Evolutionary conservation across 2,888 invertebrate genomes (phyloP).

Genomic region (Chalcosyrphus nemorum): DNA sequence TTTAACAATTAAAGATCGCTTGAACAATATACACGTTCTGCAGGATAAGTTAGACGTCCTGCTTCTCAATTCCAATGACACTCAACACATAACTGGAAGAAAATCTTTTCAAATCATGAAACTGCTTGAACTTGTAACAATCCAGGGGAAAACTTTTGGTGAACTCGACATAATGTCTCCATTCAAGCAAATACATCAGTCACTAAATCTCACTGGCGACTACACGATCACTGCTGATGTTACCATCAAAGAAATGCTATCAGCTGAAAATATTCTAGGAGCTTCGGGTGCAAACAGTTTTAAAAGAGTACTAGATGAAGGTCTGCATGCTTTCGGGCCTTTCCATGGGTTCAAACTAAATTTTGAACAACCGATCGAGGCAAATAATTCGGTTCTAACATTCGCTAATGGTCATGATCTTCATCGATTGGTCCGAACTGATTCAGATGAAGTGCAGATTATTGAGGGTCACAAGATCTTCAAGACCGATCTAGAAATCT

Average conservation of each 20-base stretch:
- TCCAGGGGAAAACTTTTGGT: slow-evolving; percentile 82
- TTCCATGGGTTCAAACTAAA: slow-evolving; percentile 76
- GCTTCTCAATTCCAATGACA: slow-evolving; percentile 79
- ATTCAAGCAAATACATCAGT: slow-evolving; percentile 81
- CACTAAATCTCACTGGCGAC: slow-evolving; percentile 81
- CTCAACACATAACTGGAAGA: slow-evolving; percentile 82
- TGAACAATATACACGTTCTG: slow-evolving; percentile 83
- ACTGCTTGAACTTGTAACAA: slow-evolving; percentile 81
- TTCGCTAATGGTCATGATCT: slow-evolving; percentile 82
- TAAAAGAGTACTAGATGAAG: slow-evolving; percentile 73
- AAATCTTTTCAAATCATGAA: slow-evolving; percentile 82
- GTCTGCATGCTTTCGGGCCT: slow-evolving; percentile 74
- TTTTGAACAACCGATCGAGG: slow-evolving; percentile 76
- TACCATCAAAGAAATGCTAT: slow-evolving; percentile 81
- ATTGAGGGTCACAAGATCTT: slow-evolving; percentile 83
- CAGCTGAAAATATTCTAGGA: slow-evolving; percentile 76
- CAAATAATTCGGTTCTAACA: slow-evolving; percentile 80
- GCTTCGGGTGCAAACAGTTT: slow-evolving; percentile 73
- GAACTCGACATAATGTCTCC: slow-evolving; percentile 82
- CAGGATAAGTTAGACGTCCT: slow-evolving; percentile 82
- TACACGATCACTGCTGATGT: slow-evolving; percentile 82
- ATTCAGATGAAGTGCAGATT: slow-evolving; percentile 80
- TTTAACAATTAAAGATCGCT: slow-evolving; percentile 80
- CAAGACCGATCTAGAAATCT: slow-evolving; percentile 81
- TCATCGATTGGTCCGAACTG: slow-evolving; percentile 81